These are phyloP conservation scores for Campylorhamphus procurvoides DNA, from an alignment of 2,113 vertebrate species.

Conservation along the genomic window DNA sequence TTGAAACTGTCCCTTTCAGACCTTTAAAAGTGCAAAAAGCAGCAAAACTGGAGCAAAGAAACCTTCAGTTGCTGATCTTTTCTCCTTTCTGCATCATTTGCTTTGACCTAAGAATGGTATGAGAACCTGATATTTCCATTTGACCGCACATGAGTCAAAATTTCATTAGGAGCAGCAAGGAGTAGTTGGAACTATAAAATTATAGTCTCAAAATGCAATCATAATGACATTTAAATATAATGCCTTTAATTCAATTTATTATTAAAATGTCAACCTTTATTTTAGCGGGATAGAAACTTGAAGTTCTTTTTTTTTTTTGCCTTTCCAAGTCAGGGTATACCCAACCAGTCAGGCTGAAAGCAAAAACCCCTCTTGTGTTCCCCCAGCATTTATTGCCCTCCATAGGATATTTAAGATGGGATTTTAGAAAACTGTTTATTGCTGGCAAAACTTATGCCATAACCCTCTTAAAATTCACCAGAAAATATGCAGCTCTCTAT, in stretches of 20 bases:
- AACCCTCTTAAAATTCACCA: neutral
- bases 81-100: neutral
- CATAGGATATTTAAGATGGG: neutral
- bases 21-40: neutral
- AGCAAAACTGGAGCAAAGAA: neutral
- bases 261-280: neutral
- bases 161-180: neutral
- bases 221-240: neutral
- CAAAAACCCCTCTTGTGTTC: neutral
- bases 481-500: neutral
- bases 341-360: neutral
- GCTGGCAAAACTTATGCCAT: neutral
- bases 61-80: neutral
- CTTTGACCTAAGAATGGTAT: neutral
- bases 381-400: neutral
- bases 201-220: neutral
- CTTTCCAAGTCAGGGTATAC: neutral
- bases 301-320: neutral
- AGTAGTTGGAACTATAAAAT: neutral
- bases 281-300: neutral
- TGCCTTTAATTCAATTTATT: neutral
- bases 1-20: neutral
- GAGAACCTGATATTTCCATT: neutral
- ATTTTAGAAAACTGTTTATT: conserved; percentile 4
- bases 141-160: neutral